Evolutionary conservation across 2,888 invertebrate species (phyloP).

Genomic region (Amphipyra berbera): DNA sequence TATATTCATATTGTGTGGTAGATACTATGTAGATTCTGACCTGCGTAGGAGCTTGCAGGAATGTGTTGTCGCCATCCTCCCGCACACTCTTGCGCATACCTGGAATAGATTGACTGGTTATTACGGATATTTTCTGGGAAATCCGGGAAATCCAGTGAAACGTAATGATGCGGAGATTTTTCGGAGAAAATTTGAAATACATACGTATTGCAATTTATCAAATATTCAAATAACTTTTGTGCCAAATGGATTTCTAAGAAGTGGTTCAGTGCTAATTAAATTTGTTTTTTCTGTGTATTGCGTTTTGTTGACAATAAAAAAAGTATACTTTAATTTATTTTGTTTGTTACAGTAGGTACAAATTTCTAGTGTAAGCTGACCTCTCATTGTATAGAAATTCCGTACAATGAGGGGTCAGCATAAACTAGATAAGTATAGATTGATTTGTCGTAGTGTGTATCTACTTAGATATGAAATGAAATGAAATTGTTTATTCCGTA

Average conservation of each 20-base stretch:
- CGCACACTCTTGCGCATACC: conserved; percentile 72
- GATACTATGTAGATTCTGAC: conserved; percentile 62
- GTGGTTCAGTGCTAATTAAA: not conserved
- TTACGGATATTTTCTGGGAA: conserved; percentile 35
- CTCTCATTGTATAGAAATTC: no score
- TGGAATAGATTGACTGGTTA: conserved; percentile 54
- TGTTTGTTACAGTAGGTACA: no score
- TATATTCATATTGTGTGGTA: conserved; percentile 20
- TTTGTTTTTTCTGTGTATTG: not conserved
- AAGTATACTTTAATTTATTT: no score
- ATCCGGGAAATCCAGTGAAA: conserved; percentile 8
- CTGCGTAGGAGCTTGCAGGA: conserved; percentile 83
- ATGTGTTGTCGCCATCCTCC: conserved; percentile 82
- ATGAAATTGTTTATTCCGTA: no score
- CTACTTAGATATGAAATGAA: no score
- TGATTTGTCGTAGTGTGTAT: no score
- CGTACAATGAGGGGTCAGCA: no score
- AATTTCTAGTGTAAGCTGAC: no score
- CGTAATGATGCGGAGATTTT: conserved; percentile 1
- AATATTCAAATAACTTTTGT: conserved; percentile 2
- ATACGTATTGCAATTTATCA: not conserved
- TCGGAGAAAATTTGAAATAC: conserved; percentile 16
- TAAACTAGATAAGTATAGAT: no score
- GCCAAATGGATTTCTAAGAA: conserved; percentile 21
- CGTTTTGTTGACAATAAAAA: no score